Conservation (phyloP, 2,797 vertebrate species). For the Peromyscus nudipes region DNA sequence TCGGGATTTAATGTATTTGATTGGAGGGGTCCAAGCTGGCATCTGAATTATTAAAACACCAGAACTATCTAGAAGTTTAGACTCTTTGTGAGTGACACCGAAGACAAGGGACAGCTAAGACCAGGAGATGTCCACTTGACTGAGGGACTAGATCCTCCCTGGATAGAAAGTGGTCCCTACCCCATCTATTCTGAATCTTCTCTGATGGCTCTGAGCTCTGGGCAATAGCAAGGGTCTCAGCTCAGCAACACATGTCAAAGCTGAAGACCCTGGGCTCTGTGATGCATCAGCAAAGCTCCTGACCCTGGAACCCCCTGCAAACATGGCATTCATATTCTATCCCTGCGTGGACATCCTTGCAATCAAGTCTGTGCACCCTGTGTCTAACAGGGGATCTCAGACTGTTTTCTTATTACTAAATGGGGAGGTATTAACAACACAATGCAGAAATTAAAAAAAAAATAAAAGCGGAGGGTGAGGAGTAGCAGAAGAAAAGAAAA, state of each 20-base stretch:
- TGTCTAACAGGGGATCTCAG: constrained; percentile 77
- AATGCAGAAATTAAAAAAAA: constrained; percentile 86
- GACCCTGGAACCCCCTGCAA: constrained; percentile 44
- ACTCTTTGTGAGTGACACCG: constrained; percentile 56
- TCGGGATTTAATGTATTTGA: constrained; percentile 70
- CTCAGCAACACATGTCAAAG: not conserved
- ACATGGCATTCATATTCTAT: constrained; percentile 20
- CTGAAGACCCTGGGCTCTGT: not conserved
- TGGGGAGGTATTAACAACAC: constrained; percentile 89
- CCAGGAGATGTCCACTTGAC: not conserved
- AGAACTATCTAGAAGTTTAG: constrained; percentile 71
- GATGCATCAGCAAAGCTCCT: not conserved
- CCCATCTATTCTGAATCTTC: not conserved
- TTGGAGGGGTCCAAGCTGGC: constrained; percentile 67
- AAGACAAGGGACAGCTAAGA: constrained; percentile 71
- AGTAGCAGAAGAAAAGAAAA: constrained; percentile 80
- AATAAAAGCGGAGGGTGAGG: constrained; percentile 60
- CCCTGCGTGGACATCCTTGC: constrained; percentile 66
- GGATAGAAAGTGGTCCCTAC: not conserved
- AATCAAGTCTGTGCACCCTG: constrained; percentile 71
- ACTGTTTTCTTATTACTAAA: constrained; percentile 89
- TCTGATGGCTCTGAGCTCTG: not conserved
- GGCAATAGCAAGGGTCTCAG: not conserved
- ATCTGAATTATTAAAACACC: constrained; percentile 77
- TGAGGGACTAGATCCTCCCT: not conserved